These are phyloP conservation scores for Anagrus nilaparvatae DNA, from an alignment of 1,140 invertebrate genomes.

Conservation along the genomic window DNA sequence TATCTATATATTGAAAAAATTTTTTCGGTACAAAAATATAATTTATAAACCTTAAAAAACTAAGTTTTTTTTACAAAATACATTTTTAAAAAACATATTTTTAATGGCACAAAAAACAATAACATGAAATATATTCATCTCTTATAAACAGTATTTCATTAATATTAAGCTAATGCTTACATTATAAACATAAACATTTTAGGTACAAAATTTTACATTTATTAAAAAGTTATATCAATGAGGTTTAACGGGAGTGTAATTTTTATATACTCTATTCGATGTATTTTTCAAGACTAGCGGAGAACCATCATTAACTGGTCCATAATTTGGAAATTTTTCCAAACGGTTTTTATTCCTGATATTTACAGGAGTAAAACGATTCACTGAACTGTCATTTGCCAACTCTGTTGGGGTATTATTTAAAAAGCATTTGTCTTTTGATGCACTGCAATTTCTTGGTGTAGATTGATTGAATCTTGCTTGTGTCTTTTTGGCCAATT, in stretches of 20 bases:
- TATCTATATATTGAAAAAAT: no score
- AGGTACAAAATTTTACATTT: no score
- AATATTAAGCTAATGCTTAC: no score
- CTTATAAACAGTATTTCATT: no score
- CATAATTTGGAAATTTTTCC: conserved; percentile 31
- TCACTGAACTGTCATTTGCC: conserved; percentile 12
- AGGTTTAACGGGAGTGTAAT: conserved; percentile 21
- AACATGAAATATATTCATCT: no score
- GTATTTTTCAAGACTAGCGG: conserved; percentile 23
- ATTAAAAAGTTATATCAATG: no score
- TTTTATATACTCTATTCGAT: conserved; percentile 22
- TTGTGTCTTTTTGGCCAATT: conserved; percentile 27
- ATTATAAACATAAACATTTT: no score
- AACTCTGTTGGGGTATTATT: conserved; percentile 11
- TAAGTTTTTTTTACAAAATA: no score
- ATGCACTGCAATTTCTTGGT: not conserved
- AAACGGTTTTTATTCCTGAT: conserved; percentile 19
- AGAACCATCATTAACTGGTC: conserved; percentile 26
- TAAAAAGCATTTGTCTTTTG: not conserved
- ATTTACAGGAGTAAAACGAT: conserved; percentile 13
- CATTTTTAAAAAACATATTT: no score
- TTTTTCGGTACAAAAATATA: no score
- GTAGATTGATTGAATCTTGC: conserved; percentile 8
- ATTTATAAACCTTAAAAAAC: no score
- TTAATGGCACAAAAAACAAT: no score